Percentiles rank a stretch among this genome's conserved stretches.
phyloP scores from a whole-genome alignment of 2,888 invertebrate species.

The Volucella inflata region DNA sequence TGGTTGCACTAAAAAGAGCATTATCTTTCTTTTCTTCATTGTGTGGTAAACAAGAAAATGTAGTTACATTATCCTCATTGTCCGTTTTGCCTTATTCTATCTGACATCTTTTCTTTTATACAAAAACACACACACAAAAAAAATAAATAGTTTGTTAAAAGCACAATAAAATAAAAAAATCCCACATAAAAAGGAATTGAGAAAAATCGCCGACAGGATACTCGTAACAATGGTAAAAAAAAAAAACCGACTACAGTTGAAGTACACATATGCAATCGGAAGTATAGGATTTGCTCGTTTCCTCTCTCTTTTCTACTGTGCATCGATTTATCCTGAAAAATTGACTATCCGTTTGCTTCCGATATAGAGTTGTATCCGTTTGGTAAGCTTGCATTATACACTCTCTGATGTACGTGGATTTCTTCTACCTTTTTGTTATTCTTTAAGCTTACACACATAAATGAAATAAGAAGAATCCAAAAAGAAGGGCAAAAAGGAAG shows the following conservation, averaged over 20 bases:
- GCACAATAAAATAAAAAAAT: constrained; percentile 17
- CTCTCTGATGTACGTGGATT: constrained; percentile 31
- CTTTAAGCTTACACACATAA: constrained; percentile 37
- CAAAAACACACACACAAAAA: constrained; percentile 4
- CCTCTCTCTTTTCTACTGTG: constrained; percentile 38
- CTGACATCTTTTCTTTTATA: constrained; percentile 39
- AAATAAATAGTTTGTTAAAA: constrained; percentile 30
- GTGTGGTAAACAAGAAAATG: constrained; percentile 21
- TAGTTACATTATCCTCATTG: constrained; percentile 12
- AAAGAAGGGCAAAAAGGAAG: background rate
- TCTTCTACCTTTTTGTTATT: constrained; percentile 53
- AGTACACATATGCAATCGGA: constrained; percentile 59
- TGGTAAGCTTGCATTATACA: constrained; percentile 53
- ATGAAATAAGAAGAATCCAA: constrained; percentile 11
- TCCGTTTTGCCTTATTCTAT: constrained; percentile 30
- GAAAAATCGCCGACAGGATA: constrained; percentile 45
- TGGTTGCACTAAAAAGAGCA: constrained; percentile 32
- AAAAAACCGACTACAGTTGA: constrained; percentile 53
- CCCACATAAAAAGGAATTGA: constrained; percentile 36
- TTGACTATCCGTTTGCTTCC: constrained; percentile 52
- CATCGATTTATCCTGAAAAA: constrained; percentile 73
- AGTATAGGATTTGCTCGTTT: constrained; percentile 47
- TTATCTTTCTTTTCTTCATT: constrained; percentile 22
- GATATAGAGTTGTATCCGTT: constrained; percentile 49
- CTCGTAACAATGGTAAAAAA: background rate